A percentile compares a stretch with the other conserved stretches of the same genome.
Evolutionary conservation across 2,888 invertebrate species (phyloP).

Genomic region (Andrena hattorfiana): DNA sequence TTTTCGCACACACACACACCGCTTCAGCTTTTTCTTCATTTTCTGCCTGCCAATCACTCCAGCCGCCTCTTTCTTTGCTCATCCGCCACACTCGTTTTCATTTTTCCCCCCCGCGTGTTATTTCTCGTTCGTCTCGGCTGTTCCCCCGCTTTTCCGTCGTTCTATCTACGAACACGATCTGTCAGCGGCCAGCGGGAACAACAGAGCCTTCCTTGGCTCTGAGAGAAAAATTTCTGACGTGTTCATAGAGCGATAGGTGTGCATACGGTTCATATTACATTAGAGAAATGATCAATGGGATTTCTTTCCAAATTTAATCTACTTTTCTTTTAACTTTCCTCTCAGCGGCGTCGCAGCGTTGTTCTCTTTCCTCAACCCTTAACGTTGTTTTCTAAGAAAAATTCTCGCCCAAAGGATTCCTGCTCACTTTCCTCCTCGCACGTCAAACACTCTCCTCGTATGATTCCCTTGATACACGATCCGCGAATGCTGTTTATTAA

Average conservation of each 20-base stretch:
- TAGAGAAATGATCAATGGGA: too few relatives aligned
- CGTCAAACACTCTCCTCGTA: slow-evolving; percentile 22
- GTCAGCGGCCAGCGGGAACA: slow-evolving; percentile 16
- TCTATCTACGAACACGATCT: slow-evolving; percentile 29
- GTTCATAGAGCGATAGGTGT: too few relatives aligned
- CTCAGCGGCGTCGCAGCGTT: too few relatives aligned
- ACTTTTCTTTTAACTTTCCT: too few relatives aligned
- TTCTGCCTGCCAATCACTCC: slow-evolving; percentile 54
- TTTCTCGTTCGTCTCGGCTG: slow-evolving; percentile 19
- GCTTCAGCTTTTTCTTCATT: slow-evolving; percentile 41
- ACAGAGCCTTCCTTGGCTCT: background rate
- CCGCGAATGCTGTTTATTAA: slow-evolving; percentile 52
- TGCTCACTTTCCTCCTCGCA: slow-evolving; percentile 2
- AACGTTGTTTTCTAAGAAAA: background rate
- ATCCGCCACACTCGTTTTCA: slow-evolving; percentile 40
- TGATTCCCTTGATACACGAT: slow-evolving; percentile 44
- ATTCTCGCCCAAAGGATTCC: slow-evolving; percentile 18
- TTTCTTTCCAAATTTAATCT: too few relatives aligned
- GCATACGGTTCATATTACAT: too few relatives aligned
- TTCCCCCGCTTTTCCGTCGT: slow-evolving; percentile 20
- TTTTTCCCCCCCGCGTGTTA: slow-evolving; percentile 1
- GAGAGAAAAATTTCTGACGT: background rate
- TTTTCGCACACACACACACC: slow-evolving; percentile 36
- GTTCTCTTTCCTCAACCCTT: too few relatives aligned
- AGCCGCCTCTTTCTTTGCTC: slow-evolving; percentile 28